A percentile compares a stretch with the other conserved stretches of the same genome.
phyloP scores from a whole-genome alignment of 2,113 vertebrate species.

The Gallinago jamesoni region DNA sequence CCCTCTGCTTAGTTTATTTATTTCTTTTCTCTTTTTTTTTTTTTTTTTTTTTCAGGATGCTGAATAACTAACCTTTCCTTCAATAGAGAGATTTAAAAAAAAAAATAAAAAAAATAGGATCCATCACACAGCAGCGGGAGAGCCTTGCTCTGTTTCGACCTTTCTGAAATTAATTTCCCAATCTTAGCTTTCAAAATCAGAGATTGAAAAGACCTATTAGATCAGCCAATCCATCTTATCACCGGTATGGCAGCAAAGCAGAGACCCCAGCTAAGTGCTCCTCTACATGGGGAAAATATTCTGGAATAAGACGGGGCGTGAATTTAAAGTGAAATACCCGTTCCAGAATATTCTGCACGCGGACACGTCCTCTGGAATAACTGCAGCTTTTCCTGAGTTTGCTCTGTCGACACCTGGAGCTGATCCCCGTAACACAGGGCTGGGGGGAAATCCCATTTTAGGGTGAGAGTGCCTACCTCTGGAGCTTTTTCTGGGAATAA shows the following conservation, averaged over 20 bases:
- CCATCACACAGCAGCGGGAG: constrained; percentile 51
- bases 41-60: background rate
- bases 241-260: background rate
- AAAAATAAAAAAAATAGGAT: constrained; percentile 22
- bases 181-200: constrained; percentile 58
- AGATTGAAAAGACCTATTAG: constrained; percentile 60
- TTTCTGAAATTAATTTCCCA: constrained; percentile 62
- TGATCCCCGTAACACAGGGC: fast-evolving
- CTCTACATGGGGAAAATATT: constrained; percentile 7
- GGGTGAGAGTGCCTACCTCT: background rate
- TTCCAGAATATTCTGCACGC: background rate
- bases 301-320: background rate
- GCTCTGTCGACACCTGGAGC: background rate
- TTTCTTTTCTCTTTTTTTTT: background rate
- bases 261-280: constrained; percentile 54
- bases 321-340: constrained; percentile 36
- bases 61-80: constrained; percentile 45
- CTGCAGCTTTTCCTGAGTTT: background rate
- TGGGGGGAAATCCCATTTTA: background rate
- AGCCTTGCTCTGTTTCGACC: constrained; percentile 64
- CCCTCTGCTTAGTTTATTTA: constrained; percentile 22
- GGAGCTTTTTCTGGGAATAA: background rate
- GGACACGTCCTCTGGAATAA: fast-evolving
- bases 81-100: constrained; percentile 42
- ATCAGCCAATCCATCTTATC: constrained; percentile 59